Conservation (phyloP, 2,113 vertebrate species). For the Cavia porcellus region DNA sequence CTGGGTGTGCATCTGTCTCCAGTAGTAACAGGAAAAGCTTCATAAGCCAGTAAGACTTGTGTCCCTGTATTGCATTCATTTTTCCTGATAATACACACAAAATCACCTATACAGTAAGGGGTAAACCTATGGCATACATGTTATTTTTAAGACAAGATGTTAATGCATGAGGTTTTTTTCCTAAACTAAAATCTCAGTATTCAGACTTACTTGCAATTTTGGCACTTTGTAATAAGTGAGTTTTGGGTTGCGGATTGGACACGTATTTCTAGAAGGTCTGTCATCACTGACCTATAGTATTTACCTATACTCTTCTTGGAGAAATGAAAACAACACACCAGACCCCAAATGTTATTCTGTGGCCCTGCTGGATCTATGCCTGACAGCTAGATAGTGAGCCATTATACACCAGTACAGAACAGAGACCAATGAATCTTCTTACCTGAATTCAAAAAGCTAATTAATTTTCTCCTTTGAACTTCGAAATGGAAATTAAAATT, state of each 20-base stretch:
- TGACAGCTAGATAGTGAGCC: not conserved
- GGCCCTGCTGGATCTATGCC: not conserved
- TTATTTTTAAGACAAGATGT: not conserved
- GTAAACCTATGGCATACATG: not conserved
- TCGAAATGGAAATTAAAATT: conserved; percentile 28
- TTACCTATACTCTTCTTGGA: conserved; percentile 21
- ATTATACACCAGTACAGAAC: not conserved
- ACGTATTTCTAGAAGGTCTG: not conserved
- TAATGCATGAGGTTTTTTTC: not conserved
- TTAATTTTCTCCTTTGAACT: conserved; percentile 15
- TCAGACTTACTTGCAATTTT: not conserved
- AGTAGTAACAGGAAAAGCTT: conserved; percentile 19
- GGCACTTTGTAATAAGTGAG: not conserved
- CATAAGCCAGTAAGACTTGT: not conserved
- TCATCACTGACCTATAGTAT: not conserved
- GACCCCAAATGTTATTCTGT: not conserved
- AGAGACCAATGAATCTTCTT: not conserved
- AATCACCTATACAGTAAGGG: not conserved
- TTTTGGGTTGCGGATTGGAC: not conserved
- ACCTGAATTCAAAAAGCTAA: conserved; percentile 4
- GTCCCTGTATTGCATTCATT: not conserved
- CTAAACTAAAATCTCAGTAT: not conserved
- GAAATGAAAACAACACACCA: conserved; percentile 43
- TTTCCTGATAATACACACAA: not conserved
- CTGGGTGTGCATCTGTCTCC: not conserved